Conservation (phyloP, 2,888 invertebrate genomes). For the Seira sanloemensis region DNA sequence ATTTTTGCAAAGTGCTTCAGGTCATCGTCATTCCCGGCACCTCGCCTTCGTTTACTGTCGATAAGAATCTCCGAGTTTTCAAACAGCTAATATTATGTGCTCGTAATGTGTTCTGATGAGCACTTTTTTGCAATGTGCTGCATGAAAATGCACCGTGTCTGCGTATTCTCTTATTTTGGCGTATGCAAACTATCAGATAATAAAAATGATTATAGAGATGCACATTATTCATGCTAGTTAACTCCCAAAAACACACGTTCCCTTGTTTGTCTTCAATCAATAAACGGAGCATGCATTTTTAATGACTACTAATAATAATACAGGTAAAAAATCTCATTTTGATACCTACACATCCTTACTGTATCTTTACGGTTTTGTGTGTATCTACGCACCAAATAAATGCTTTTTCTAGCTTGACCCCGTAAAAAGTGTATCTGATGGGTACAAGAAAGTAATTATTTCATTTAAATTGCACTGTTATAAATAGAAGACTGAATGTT, state of each 20-base stretch:
- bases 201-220: constrained; percentile 29
- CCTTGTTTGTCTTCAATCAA: constrained; percentile 35
- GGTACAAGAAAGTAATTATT: background rate
- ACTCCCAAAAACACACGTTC: constrained; percentile 29
- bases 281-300: constrained; percentile 20
- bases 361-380: background rate
- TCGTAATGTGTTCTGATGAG: background rate
- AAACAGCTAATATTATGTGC: background rate
- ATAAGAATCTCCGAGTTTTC: constrained; percentile 14
- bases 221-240: constrained; percentile 58
- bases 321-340: too few species aligned
- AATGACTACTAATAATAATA: constrained; percentile 10
- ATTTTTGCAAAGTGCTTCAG: constrained; percentile 29
- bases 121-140: background rate
- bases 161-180: background rate
- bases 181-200: constrained; percentile 21
- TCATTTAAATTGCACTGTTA: background rate
- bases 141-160: background rate
- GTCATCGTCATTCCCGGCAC: constrained; percentile 27
- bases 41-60: background rate
- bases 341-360: too few species aligned
- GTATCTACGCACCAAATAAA: background rate
- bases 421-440: background rate
- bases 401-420: background rate
- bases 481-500: background rate